Base-by-base conservation (phyloP, 1,140 invertebrate species). In the Harlomillsia oculata region DNA sequence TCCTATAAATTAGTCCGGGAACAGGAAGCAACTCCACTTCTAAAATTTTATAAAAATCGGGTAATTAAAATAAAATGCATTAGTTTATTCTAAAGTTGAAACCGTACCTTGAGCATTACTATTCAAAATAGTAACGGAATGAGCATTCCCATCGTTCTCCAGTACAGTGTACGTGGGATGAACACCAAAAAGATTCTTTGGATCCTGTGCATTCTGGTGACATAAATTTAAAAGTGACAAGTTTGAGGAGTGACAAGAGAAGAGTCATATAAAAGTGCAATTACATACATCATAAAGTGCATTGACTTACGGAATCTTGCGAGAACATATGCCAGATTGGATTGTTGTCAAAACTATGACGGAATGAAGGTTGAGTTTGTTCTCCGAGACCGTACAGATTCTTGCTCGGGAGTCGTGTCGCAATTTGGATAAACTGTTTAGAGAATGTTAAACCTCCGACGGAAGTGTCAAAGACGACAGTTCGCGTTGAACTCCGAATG, bases 391-490 rank as follows among this genome's bases (percentile, higher is more conserved):
- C 77, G 40, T 62, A 62, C 11, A 78, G 63, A 56, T 75, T 72
- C n/a, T 63, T 58, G 11, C 70, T 70, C 0, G 87, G 80, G n/a
- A 92, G 68, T 29, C 77, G 68, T 0, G 82, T 77, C 4, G 81
- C 83, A 9, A 94, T 73, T 74, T 92, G 88, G 4, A 94, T 73
- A 70, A 91, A 89, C 67, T 92, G 85, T 68, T 93, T 80, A 0
- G 85, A 78, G 63, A 88, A 83, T 6, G 53, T 62, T 40, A 87
- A 78, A 20, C 83, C 85, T 41, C 85, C 83, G 34, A 84, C 14
- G 28, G 48, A 32, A 41, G 55, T 59, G 37, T 65, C 63, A 54
- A 61, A 65, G 16, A 65, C 18, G 3, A 53, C 49, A 2, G 43
- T 18, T 2, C 59, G 56, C 2, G 52, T 56, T 26, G 51, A 28